A percentile compares a stretch with the other conserved stretches of the same genome.
Evolutionary conservation across 2,113 vertebrate genomes (phyloP).

Genomic region (Phylloscopus trochiloides): DNA sequence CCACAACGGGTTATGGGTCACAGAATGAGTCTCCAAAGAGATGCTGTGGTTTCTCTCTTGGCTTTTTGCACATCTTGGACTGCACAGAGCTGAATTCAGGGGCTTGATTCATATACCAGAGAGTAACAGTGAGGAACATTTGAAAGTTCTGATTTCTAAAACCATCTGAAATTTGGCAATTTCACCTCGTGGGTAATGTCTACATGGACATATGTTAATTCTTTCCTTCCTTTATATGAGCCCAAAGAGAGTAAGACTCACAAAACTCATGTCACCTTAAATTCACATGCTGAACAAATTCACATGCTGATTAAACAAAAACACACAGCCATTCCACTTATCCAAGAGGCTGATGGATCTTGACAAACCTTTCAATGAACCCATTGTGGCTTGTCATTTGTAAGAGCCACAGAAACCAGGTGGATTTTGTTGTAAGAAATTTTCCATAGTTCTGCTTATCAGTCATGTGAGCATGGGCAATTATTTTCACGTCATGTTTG

Average conservation of each 20-base stretch:
- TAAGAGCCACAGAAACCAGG: conserved; percentile 8
- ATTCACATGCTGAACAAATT: background rate
- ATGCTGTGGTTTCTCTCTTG: background rate
- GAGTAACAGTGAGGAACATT: background rate
- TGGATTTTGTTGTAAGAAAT: conserved; percentile 42
- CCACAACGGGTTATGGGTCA: background rate
- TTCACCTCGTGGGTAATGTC: rapidly evolving
- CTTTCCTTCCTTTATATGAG: background rate
- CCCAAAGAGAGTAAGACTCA: background rate
- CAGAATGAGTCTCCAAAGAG: background rate
- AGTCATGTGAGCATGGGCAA: conserved; percentile 50
- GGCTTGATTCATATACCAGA: background rate
- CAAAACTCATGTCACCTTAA: background rate
- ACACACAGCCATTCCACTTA: background rate
- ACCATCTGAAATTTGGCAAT: background rate
- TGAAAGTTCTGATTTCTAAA: background rate
- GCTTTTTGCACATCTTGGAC: background rate
- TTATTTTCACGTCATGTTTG: conserved; percentile 55
- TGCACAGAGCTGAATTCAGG: background rate
- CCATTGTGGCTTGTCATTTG: background rate
- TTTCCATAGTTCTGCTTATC: conserved; percentile 62
- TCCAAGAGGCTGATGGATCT: background rate
- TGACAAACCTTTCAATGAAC: background rate
- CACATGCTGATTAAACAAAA: background rate
- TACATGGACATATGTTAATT: background rate